Conservation (phyloP, 2,888 invertebrate genomes). For the Thalpophila matura region DNA sequence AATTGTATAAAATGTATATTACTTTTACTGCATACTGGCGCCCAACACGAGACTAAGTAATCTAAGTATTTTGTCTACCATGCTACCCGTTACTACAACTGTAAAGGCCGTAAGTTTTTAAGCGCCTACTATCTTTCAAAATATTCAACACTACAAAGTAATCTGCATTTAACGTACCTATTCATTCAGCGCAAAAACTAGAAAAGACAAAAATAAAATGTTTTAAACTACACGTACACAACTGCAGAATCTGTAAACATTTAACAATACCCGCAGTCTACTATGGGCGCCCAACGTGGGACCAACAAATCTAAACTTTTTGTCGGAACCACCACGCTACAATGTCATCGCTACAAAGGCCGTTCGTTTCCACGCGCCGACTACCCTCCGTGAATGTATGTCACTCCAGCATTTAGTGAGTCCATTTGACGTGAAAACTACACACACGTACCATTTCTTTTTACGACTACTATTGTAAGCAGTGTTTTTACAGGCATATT, state of each 20-base stretch:
- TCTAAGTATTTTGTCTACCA: neutral
- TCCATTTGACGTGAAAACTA: conserved; percentile 42
- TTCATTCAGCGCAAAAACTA: neutral
- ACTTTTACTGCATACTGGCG: neutral
- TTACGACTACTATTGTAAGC: conserved; percentile 37
- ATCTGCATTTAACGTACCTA: neutral
- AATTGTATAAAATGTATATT: neutral
- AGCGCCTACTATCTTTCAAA: too few relatives aligned
- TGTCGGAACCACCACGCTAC: conserved; percentile 13
- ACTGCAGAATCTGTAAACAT: conserved; percentile 22
- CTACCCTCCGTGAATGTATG: conserved; percentile 32
- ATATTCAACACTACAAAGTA: neutral
- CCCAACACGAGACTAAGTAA: neutral
- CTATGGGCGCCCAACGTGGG: conserved; percentile 37
- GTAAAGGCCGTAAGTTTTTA: too few relatives aligned
- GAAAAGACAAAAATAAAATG: neutral
- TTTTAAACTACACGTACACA: conserved; percentile 5
- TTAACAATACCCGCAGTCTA: conserved; percentile 5
- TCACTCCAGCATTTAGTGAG: conserved; percentile 43
- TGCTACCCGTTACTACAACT: neutral
- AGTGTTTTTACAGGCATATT: conserved; percentile 12
- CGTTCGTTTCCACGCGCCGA: conserved; percentile 24
- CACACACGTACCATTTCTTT: conserved; percentile 37
- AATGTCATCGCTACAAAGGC: conserved; percentile 30
- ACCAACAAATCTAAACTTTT: conserved; percentile 34